These are phyloP conservation scores for Ennomos erosarius DNA, from an alignment of 2,888 invertebrate species.

Conservation along the genomic window DNA sequence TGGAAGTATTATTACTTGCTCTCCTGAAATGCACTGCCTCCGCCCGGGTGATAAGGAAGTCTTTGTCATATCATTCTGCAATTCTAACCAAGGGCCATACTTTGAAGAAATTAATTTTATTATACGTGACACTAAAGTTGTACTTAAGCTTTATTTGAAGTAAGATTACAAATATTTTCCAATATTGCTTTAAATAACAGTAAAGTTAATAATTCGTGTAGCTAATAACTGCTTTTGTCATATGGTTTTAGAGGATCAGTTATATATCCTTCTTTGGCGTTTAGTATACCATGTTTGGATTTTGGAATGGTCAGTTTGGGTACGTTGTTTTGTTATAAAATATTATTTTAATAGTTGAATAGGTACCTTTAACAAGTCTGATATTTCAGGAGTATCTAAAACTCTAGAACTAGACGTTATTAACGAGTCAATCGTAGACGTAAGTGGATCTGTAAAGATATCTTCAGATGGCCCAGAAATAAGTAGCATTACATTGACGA, in stretches of 20 bases:
- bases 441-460: conserved; percentile 78
- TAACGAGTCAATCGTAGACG: conserved; percentile 84
- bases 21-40: conserved; percentile 74
- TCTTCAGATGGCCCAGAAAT: conserved; percentile 83
- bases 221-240: not conserved
- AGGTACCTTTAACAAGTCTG: too few species aligned
- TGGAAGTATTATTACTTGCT: conserved; percentile 83
- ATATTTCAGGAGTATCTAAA: conserved; percentile 75
- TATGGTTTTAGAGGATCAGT: conserved; percentile 83
- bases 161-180: conserved; percentile 54
- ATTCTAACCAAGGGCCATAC: conserved; percentile 86
- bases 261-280: conserved; percentile 85
- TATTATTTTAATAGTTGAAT: too few species aligned
- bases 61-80: conserved; percentile 84
- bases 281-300: conserved; percentile 81
- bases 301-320: conserved; percentile 86
- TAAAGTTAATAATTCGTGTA: too few species aligned
- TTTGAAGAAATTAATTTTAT: conserved; percentile 86
- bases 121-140: conserved; percentile 85
- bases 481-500: conserved; percentile 74
- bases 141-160: conserved; percentile 84
- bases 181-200: too few species aligned
- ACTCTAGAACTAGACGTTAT: conserved; percentile 74
- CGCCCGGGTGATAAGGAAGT: conserved; percentile 79
- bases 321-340: conserved; percentile 49